Evolutionary conservation across 53 echinoderm and acorn worm genomes (phyloP), one percentile per base, ranked within the genome.

Genomic region (Crossaster papposus): DNA sequence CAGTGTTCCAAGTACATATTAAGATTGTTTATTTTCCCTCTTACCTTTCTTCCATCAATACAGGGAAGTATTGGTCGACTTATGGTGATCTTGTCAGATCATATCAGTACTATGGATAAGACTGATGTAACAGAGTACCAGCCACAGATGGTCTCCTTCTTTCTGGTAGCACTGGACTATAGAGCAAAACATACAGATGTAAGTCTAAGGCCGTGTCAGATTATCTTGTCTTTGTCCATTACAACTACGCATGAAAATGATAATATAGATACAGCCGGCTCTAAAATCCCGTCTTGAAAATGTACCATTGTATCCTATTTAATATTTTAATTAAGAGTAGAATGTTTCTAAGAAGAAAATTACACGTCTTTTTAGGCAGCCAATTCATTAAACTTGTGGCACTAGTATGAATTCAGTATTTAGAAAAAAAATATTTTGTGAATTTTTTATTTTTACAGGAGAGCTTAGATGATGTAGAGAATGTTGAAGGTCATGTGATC

Each of bases 161-260:
- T 94, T 83, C 90, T 95, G 26, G 44, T 74, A 78, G 97, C 97
- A 28, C 77, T 97, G 80, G 97, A 97, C 79, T 97, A 90, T 62
- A 91, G 97, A 52, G 70, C 93, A 11, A 93, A 78, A 11, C 94
- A 97, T 37, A 20, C 90, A 70, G 79, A 95, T 88, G 97, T 97
- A 89, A 80, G 76, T 77, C 3, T 54, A 18, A 2, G 8, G 30
- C 29, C 31, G 29, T 81, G 4, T 55, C 30, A 2, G 33, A 22
- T 17, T 10, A n/a, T 51, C 52, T 28, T 26, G 14, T 13, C 79
- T 51, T 34, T 20, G 22, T 52, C 79, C 44, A 3, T 64, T 64
- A 14, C 20, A 13, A n/a, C n/a, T n/a, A n/a, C n/a, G n/a, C n/a
- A n/a, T n/a, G n/a, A n/a, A n/a, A n/a, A n/a, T n/a, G n/a, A n/a